Percentiles rank a stretch among this genome's conserved stretches.
Evolutionary conservation across 2,888 invertebrate species (phyloP).

Genomic region (Acholoe squamosa): DNA sequence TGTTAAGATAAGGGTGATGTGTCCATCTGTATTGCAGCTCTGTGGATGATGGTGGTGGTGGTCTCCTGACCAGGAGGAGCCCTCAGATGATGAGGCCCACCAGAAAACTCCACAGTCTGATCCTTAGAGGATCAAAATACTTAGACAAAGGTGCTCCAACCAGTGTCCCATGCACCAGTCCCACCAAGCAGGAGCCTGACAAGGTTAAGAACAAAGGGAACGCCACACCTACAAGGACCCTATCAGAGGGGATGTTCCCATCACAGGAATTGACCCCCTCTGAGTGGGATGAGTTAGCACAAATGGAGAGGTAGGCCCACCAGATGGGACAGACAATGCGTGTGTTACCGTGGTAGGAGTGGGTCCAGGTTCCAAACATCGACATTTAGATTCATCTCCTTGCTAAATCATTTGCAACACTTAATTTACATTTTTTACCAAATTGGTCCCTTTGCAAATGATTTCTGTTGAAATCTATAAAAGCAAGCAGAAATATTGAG

Average conservation of each 20-base stretch:
- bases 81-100: constrained; percentile 17
- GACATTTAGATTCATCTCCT: neutral
- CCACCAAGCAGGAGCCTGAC: neutral
- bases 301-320: constrained; percentile 46
- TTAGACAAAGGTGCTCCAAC: constrained; percentile 10
- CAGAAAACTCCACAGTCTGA: constrained; percentile 27
- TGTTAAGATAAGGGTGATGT: too few species aligned
- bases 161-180: neutral
- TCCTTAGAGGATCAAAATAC: constrained; percentile 31
- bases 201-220: neutral
- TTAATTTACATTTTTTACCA: too few species aligned
- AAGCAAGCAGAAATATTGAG: too few species aligned
- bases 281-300: constrained; percentile 36
- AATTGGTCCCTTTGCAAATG: too few species aligned
- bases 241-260: neutral
- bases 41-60: neutral
- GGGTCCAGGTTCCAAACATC: constrained; percentile 1
- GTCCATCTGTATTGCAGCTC: neutral
- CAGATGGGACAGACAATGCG: too few species aligned
- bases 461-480: too few species aligned
- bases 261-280: constrained; percentile 29
- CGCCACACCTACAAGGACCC: neutral
- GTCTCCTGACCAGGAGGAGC: neutral
- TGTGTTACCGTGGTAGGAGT: neutral
- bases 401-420: too few species aligned